phyloP scores from a whole-genome alignment of 2,888 invertebrate genomes.

The Drosophila nr. medialis region DNA sequence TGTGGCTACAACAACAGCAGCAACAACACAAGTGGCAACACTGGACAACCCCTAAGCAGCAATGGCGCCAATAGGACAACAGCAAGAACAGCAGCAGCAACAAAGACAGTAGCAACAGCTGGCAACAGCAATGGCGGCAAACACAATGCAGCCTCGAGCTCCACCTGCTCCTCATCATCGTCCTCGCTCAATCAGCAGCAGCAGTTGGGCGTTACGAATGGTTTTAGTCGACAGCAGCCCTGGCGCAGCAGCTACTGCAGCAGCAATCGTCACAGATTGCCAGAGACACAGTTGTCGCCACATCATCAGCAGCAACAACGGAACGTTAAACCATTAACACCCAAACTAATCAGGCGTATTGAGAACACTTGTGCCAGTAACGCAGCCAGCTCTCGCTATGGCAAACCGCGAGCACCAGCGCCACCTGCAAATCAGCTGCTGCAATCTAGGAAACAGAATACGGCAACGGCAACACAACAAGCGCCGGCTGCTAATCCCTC shows the following conservation, averaged over 20 bases:
- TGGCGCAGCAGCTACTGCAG: constrained; percentile 83
- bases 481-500: constrained; percentile 46
- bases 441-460: constrained; percentile 30
- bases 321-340: constrained; percentile 83
- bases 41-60: constrained; percentile 56
- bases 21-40: constrained; percentile 22
- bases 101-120: constrained; percentile 24
- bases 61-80: constrained; percentile 45
- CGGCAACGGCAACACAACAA: constrained; percentile 49
- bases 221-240: constrained; percentile 81
- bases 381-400: constrained; percentile 53
- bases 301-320: constrained; percentile 35
- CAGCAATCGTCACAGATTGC: constrained; percentile 69
- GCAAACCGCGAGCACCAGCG: constrained; percentile 66
- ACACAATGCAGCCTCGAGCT: constrained; percentile 49
- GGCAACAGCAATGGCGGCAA: constrained; percentile 30
- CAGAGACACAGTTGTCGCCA: constrained; percentile 52
- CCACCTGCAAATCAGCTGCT: constrained; percentile 57
- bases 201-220: constrained; percentile 31
- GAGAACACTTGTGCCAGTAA: constrained; percentile 73
- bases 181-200: constrained; percentile 61
- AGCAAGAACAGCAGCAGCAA: constrained; percentile 32
- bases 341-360: constrained; percentile 83
- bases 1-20: constrained; percentile 55
- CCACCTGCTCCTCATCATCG: constrained; percentile 69